Evolutionary conservation across 2,113 vertebrate genomes (phyloP).

Genomic region (Apistogramma diplotaenia): DNA sequence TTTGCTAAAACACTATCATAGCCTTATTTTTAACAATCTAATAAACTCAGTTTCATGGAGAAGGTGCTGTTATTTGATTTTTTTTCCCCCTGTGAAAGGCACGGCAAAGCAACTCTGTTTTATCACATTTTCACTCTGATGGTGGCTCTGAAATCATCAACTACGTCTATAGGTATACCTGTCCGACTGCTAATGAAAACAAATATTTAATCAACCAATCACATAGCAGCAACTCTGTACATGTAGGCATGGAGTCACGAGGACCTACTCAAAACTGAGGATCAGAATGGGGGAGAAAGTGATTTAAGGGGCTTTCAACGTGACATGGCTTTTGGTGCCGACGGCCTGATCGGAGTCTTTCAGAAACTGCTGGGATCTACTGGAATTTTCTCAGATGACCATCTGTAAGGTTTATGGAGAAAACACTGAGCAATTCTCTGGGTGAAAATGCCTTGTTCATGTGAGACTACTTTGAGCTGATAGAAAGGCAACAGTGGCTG

Average conservation of each 20-base stretch:
- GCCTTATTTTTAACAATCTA: slow-evolving; percentile 82
- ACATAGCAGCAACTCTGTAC: background rate
- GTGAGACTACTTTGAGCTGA: background rate
- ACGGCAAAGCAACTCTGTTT: fast-evolving
- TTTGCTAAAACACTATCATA: slow-evolving; percentile 77
- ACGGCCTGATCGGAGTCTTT: background rate
- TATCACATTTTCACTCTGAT: background rate
- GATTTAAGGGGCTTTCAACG: background rate
- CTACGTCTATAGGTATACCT: no score
- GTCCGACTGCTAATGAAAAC: no score
- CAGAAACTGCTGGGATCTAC: background rate
- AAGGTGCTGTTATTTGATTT: background rate
- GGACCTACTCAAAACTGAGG: fast-evolving
- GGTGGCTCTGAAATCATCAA: background rate
- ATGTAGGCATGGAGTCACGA: background rate
- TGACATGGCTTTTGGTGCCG: background rate
- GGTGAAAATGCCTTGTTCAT: background rate
- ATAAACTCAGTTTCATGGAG: slow-evolving; percentile 78
- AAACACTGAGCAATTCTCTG: background rate
- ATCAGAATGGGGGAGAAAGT: background rate
- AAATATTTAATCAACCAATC: background rate
- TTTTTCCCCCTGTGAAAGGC: background rate
- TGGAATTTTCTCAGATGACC: background rate
- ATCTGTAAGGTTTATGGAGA: background rate
- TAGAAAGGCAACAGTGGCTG: background rate